phyloP scores from a whole-genome alignment of 2,797 vertebrate species.

The Tadarida brasiliensis region DNA sequence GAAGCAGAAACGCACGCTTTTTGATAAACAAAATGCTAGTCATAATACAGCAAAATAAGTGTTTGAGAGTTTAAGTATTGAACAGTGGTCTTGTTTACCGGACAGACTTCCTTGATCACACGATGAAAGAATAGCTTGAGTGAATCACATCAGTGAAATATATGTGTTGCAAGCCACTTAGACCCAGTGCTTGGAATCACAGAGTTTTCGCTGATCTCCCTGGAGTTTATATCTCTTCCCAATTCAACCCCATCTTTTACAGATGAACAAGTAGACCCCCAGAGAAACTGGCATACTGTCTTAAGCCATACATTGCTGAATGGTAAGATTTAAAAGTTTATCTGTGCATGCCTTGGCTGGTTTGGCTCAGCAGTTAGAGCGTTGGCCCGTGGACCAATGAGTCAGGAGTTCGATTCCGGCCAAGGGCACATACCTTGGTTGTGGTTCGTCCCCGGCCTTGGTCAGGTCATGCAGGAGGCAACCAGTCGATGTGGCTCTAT shows the following conservation, averaged over 20 bases:
- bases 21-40: background rate
- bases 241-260: background rate
- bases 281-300: background rate
- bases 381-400: too few species aligned
- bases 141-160: background rate
- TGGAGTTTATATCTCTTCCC: background rate
- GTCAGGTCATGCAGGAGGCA: too few species aligned
- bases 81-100: background rate
- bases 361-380: too few species aligned
- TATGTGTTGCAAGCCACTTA: background rate
- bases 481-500: too few species aligned
- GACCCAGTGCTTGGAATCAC: background rate
- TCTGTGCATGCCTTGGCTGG: background rate
- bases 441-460: too few species aligned
- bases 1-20: background rate
- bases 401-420: too few species aligned
- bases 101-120: background rate
- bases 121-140: background rate
- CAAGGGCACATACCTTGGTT: too few species aligned
- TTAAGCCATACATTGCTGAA: background rate
- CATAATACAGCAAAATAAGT: background rate
- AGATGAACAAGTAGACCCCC: conserved; percentile 22
- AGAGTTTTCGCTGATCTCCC: background rate
- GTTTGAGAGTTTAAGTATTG: background rate
- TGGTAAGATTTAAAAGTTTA: background rate